Conservation (phyloP, 2,113 vertebrate genomes). For the Climacteris rufus region DNA sequence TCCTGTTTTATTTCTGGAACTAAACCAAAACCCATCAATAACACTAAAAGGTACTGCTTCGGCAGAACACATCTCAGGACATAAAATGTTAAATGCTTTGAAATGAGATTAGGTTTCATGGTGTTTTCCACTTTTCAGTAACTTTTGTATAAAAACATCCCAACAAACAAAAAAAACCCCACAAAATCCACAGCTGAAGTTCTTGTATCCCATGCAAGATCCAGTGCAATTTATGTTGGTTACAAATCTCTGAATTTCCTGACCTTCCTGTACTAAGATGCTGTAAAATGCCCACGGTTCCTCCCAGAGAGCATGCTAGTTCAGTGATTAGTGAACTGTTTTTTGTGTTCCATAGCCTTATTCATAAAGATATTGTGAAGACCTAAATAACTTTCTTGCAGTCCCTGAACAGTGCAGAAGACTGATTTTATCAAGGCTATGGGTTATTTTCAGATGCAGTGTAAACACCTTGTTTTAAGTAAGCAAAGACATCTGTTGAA, state of each 20-base stretch:
- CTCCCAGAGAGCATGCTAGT: background rate
- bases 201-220: background rate
- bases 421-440: background rate
- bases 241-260: background rate
- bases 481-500: slow-evolving; percentile 29
- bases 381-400: background rate
- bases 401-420: background rate
- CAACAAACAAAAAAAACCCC: background rate
- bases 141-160: background rate
- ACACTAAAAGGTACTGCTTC: background rate
- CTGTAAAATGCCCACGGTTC: background rate
- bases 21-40: background rate
- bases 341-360: background rate
- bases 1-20: background rate
- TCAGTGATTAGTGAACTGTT: background rate
- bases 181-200: background rate
- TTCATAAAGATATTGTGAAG: background rate
- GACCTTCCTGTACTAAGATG: background rate
- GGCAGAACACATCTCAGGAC: background rate
- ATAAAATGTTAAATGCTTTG: background rate
- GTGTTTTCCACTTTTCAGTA: background rate
- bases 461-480: slow-evolving; percentile 2
- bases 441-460: background rate
- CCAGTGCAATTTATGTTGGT: background rate
- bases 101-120: background rate